These are phyloP conservation scores for Trachelipus rathkii DNA, from an alignment of 1,140 invertebrate species.

Conservation along the genomic window DNA sequence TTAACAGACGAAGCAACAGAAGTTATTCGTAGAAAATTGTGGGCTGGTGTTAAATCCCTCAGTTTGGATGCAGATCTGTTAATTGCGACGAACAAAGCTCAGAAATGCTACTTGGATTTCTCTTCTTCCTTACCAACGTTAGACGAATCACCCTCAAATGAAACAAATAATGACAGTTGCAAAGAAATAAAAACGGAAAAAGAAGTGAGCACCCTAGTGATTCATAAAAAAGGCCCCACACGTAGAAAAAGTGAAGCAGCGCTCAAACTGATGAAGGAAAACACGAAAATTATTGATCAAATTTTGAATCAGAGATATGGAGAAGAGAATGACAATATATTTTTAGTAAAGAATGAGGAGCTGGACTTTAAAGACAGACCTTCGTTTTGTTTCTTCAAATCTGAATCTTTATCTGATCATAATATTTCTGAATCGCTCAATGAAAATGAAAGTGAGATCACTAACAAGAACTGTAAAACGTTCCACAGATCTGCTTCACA, in stretches of 20 bases:
- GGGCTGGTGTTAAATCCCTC: neutral
- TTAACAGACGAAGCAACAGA: neutral
- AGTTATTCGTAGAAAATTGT: neutral
- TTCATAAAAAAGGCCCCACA: neutral
- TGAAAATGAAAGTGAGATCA: too few species aligned
- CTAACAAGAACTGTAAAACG: neutral
- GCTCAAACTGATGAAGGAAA: neutral
- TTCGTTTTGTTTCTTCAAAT: neutral
- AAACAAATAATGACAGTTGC: neutral
- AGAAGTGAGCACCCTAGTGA: neutral
- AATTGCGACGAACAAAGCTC: neutral
- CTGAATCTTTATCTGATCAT: neutral
- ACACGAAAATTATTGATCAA: slow-evolving; percentile 2
- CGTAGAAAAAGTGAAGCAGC: neutral
- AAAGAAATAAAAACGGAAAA: neutral
- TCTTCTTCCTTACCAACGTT: neutral
- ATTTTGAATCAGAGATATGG: neutral
- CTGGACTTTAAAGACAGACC: neutral
- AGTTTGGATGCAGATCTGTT: neutral
- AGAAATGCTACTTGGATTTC: neutral
- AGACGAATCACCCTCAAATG: neutral
- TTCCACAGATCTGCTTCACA: neutral
- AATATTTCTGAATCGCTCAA: neutral
- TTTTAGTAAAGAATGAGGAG: neutral
- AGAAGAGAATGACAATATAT: neutral